Evolutionary conservation across 2,888 invertebrate genomes (phyloP).

Genomic region (Hyles lineata): DNA sequence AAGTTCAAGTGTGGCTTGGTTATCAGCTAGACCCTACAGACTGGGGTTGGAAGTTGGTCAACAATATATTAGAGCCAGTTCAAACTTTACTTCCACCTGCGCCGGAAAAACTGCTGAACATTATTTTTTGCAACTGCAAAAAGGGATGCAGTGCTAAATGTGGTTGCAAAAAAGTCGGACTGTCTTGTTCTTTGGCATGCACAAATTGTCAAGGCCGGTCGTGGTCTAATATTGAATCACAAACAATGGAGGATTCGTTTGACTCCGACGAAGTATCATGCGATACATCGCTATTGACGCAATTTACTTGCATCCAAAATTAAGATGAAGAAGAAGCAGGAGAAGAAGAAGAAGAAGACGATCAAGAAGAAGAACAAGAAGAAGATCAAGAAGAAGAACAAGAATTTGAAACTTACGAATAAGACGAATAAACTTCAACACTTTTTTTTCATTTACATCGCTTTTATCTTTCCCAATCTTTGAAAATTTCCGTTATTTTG

Average conservation of each 20-base stretch:
- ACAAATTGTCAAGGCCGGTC: neutral
- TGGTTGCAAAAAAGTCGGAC: too few species aligned
- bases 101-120: too few species aligned
- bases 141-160: too few species aligned
- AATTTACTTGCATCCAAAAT: conserved; percentile 38
- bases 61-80: too few species aligned
- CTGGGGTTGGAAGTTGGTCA: too few species aligned
- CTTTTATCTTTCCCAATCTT: too few species aligned
- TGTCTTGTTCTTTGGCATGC: too few species aligned
- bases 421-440: conserved; percentile 15
- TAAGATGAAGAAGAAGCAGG: conserved; percentile 37
- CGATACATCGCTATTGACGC: conserved; percentile 40
- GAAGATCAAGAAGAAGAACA: conserved; percentile 28
- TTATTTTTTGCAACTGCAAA: too few species aligned
- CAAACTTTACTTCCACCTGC: too few species aligned
- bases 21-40: too few species aligned
- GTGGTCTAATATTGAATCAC: neutral
- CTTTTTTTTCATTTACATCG: conserved; percentile 22
- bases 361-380: conserved; percentile 27
- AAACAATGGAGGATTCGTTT: conserved; percentile 19
- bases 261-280: conserved; percentile 32
- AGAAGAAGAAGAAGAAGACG: conserved; percentile 26
- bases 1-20: too few species aligned
- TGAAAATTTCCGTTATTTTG: too few species aligned
- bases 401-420: conserved; percentile 13